phyloP scores from a whole-genome alignment of 2,888 invertebrate species.

The Lasioglossum zephyrum region DNA sequence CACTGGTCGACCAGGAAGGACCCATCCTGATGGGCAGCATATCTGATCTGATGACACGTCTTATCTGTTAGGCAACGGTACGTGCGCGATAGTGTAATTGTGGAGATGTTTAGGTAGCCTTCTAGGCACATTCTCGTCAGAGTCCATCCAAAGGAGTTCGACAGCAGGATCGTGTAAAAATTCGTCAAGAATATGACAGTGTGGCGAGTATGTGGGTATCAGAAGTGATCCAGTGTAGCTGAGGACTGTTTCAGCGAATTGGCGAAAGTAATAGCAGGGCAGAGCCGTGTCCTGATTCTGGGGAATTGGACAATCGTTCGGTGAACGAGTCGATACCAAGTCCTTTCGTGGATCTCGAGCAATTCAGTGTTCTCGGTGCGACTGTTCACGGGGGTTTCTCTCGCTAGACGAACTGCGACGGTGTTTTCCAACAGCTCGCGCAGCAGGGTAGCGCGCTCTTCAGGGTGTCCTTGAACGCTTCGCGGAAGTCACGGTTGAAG shows the following conservation, averaged over 20 bases:
- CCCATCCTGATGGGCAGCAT: neutral
- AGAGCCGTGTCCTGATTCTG: neutral
- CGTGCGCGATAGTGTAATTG: neutral
- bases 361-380: constrained; percentile 11
- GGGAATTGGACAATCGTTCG: constrained; percentile 15
- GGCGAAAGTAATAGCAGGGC: neutral
- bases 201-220: neutral
- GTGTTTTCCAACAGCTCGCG: constrained; percentile 90
- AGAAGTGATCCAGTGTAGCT: neutral
- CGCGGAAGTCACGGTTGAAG: constrained; percentile 98
- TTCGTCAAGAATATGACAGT: neutral
- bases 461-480: constrained; percentile 96
- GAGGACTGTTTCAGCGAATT: neutral
- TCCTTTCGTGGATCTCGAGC: constrained; percentile 22
- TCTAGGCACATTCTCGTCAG: neutral
- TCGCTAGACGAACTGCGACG: constrained; percentile 87
- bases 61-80: neutral
- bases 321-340: constrained; percentile 14
- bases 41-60: neutral
- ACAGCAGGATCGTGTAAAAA: neutral
- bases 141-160: neutral
- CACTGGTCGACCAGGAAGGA: no score
- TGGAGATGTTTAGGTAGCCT: neutral
- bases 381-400: constrained; percentile 47
- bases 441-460: constrained; percentile 94